Evolutionary conservation across 2,797 vertebrate species (phyloP), one percentile per base, ranked within the genome.

Genomic region (Pangasius macronema): DNA sequence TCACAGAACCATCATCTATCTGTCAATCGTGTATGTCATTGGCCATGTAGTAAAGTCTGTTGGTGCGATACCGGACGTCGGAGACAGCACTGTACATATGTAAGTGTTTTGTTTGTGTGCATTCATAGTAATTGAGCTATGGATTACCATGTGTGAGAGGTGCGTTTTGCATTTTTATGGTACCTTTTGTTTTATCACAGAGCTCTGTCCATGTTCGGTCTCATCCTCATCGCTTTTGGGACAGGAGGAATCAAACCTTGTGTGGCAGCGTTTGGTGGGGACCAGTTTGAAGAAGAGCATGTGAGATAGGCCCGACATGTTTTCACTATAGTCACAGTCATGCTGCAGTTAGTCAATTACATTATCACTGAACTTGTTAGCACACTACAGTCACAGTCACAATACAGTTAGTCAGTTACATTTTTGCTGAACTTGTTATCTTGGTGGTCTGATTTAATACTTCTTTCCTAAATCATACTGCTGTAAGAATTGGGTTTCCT

Each of bases 211-310:
- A 94, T 99, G 94, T 0, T 94, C 0, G 98, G 99, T 16, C 94
- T 99, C 91, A 93, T 96, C 87, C 95, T 99, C 90, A 99, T 99
- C 67, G 98, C 98, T 65, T 92, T 99, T 63, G 99, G 98, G 86
- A 99, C 98, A 0, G 98, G 99, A 89, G 98, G 99, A 57, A 99
- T 99, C 94, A 99, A 99, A 94, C 98, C 99, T 42, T 99, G 99
- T 0, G 98, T 99, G 83, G 95, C 98, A 59, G 99, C 99, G 3
- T 99, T 99, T 86, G 98, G 98, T 90, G 98, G 98, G 89, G 99
- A 99, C 92, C 98, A 99, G 93, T 99, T 99, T 94, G 96, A 97
- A 24, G 96, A 98, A 84, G 94, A 97, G 30, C 93, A 98, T 88
- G 98, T 99, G 95, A 97, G 97, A 87, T 27, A 79, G 61, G 30